Evolutionary conservation across 2,113 vertebrate species (phyloP).

Genomic region (Psittacus erithacus): DNA sequence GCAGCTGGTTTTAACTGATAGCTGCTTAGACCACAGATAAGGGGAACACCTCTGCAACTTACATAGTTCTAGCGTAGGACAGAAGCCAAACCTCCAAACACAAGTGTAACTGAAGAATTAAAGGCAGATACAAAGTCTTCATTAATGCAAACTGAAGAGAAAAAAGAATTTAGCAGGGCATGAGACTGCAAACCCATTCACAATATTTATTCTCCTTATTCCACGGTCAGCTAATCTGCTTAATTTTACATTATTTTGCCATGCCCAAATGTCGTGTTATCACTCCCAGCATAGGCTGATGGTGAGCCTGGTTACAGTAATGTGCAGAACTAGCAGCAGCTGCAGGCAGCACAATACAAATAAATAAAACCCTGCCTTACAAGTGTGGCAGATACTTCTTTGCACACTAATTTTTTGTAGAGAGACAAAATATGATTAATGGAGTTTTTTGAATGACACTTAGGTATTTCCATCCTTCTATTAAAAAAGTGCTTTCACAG

Average conservation of each 20-base stretch:
- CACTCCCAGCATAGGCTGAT: not conserved
- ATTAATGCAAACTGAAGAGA: not conserved
- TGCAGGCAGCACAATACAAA: not conserved
- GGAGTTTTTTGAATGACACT: not conserved
- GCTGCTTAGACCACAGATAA: not conserved
- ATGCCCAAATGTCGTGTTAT: not conserved
- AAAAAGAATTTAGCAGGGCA: not conserved
- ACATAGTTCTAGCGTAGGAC: not conserved
- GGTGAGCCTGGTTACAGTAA: not conserved
- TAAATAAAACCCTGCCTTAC: not conserved
- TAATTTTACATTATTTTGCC: not conserved
- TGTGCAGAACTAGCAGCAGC: not conserved
- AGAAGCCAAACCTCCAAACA: not conserved
- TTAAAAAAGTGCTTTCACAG: not conserved
- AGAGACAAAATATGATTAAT: not conserved
- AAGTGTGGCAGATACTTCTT: not conserved
- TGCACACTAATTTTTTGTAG: not conserved
- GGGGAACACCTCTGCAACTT: accelerated
- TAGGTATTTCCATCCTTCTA: not conserved
- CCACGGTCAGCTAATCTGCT: not conserved
- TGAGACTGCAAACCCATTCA: not conserved
- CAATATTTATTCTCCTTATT: not conserved
- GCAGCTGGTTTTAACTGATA: not conserved
- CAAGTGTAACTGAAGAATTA: not conserved
- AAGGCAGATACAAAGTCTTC: not conserved